Evolutionary conservation across 2,113 vertebrate species (phyloP), one percentile per base, ranked within the genome.

Genomic region (Aptenodytes forsteri): DNA sequence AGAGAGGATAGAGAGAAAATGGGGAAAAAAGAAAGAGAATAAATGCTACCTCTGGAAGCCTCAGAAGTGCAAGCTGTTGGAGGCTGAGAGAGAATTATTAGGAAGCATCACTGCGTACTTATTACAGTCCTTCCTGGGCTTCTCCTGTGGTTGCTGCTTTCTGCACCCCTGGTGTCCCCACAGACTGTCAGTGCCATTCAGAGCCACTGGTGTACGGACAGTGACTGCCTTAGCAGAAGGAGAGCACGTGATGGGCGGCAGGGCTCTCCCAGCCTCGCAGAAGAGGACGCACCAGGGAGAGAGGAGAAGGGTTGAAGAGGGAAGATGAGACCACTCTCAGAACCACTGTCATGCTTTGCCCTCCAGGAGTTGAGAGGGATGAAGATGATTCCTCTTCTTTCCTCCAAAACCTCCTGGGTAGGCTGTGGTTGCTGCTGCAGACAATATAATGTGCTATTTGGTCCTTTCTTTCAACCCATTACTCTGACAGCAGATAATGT

Each of bases 191-290:
- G 61, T 40, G 61, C 36, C 61, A 64, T 64, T 40, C 29, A 80
- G 67, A 87, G 49, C 15, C 59, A 25, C 44, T 38, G 29, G 20
- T 1, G 3, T 36, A 34, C 0, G 3, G 38, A 50, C 15, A 26
- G 49, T 27, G 27, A 40, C 11, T 16, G 38, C 49, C 34, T 18
- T 15, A 87, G 50, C 4, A 32, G 73, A 27, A 86, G 81, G n/a
- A 50, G 44, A 79, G n/a, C 11, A 40, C 0, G 0, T 5, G 54
- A 55, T 6, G 34, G 61, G 22, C 0, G 12, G 6, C 52, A 71
- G 56, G 49, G 16, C 32, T 79, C 13, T 72, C n/a, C 13, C 19
- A 78, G 30, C 34, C 30, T 34, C 1, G 0, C 8, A 40, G 26
- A 10, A 93, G 14, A 65, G 30, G n/a, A 58, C 25, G 52, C 49